Conservation (phyloP, 2,888 invertebrate genomes). For the Melinaea menophilus region DNA sequence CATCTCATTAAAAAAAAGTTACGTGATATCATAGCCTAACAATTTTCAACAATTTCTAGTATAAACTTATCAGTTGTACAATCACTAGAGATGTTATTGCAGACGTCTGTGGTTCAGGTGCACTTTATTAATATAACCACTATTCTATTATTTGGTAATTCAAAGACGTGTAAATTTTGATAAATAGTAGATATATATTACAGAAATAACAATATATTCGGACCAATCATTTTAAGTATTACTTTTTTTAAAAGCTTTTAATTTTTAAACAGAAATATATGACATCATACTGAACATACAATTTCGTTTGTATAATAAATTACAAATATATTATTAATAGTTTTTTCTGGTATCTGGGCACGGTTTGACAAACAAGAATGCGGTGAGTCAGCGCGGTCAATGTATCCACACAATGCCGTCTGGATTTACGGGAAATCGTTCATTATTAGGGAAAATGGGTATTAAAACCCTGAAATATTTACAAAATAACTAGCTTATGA, state of each 20-base stretch:
- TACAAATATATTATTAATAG: background rate
- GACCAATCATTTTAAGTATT: too few relatives aligned
- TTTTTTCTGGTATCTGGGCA: background rate
- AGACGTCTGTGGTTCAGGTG: constrained; percentile 46
- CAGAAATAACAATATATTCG: too few relatives aligned
- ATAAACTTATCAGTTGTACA: constrained; percentile 50
- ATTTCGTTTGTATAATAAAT: too few relatives aligned
- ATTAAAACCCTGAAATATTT: background rate
- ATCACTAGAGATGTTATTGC: constrained; percentile 51
- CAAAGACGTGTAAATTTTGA: background rate
- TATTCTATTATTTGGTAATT: background rate
- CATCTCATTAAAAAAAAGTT: too few relatives aligned
- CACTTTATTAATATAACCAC: constrained; percentile 19
- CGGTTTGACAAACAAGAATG: background rate
- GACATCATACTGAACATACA: too few relatives aligned
- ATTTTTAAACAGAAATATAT: too few relatives aligned
- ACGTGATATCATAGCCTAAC: background rate
- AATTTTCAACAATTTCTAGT: constrained; percentile 33
- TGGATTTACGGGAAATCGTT: constrained; percentile 34
- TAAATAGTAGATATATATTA: too few relatives aligned
- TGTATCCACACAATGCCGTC: constrained; percentile 39
- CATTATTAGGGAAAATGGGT: constrained; percentile 16
- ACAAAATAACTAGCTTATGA: too few relatives aligned
- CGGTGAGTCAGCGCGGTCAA: constrained; percentile 30
- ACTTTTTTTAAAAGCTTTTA: too few relatives aligned